Conservation (phyloP, 53 echinoderm and acorn worm genomes). For the Actinopyga echinites region DNA sequence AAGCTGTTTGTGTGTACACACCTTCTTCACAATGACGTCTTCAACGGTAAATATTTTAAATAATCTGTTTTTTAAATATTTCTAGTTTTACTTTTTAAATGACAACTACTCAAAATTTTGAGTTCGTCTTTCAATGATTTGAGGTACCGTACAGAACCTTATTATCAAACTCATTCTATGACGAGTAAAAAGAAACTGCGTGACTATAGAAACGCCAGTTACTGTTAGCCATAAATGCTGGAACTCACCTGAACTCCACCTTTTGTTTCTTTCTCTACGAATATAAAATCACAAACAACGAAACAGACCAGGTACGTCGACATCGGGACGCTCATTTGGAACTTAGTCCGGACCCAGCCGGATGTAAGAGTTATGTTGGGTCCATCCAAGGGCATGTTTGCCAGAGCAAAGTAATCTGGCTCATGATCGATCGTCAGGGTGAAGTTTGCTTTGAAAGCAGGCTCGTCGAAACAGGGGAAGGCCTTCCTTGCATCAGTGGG, state of each 20-base stretch:
- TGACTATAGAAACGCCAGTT: no score
- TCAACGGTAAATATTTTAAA: no score
- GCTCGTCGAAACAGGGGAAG: constrained; percentile 97
- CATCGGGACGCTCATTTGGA: constrained; percentile 87
- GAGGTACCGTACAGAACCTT: no score
- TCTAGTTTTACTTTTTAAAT: no score
- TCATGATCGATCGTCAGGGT: constrained; percentile 68
- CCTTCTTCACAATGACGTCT: no score
- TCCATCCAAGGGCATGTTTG: constrained; percentile 75
- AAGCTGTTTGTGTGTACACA: no score
- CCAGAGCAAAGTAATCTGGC: constrained; percentile 67
- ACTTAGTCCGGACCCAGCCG: constrained; percentile 66
- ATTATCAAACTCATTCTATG: no score
- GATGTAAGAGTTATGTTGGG: constrained; percentile 9
- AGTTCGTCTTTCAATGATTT: no score
- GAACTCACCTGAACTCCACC: constrained; percentile 69
- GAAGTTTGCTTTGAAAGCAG: constrained; percentile 89
- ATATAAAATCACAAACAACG: constrained; percentile 80
- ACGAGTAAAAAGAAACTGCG: no score
- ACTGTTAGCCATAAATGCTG: not conserved
- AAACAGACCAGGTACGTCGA: constrained; percentile 89
- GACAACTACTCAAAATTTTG: no score
- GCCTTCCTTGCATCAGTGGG: constrained; percentile 90
- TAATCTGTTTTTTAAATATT: no score
- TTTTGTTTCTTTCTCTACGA: constrained; percentile 29